Conservation (phyloP, 2,888 invertebrate species). For the Lymantria monacha region DNA sequence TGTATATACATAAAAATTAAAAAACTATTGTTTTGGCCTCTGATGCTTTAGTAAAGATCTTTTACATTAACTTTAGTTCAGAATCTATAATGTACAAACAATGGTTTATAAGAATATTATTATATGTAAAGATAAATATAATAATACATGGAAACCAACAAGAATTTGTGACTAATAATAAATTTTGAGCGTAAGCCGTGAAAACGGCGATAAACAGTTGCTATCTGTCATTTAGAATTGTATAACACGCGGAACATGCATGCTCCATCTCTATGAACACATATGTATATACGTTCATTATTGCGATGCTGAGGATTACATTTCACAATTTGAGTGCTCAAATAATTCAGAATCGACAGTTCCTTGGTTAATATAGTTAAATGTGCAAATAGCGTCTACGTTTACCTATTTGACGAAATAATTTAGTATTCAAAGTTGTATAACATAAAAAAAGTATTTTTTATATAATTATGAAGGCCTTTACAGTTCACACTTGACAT, state of each 20-base stretch:
- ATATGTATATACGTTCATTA: not conserved
- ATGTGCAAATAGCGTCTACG: not conserved
- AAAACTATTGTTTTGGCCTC: too few relatives aligned
- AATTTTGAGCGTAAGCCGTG: constrained; percentile 10
- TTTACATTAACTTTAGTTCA: too few relatives aligned
- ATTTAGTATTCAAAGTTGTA: not conserved
- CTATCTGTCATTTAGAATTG: constrained; percentile 12
- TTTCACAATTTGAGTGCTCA: not conserved
- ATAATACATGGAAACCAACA: constrained; percentile 2
- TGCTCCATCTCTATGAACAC: not conserved
- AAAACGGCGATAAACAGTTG: constrained; percentile 14
- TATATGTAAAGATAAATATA: not conserved
- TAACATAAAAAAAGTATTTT: too few relatives aligned
- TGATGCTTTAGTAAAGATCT: too few relatives aligned
- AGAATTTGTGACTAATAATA: constrained; percentile 10
- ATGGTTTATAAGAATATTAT: too few relatives aligned
- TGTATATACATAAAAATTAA: too few relatives aligned
- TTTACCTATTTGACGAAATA: not conserved
- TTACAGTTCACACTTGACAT: not conserved
- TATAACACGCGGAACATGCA: constrained; percentile 5
- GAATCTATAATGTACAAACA: too few relatives aligned
- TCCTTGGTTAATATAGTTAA: not conserved
- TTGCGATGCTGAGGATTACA: constrained; percentile 1
- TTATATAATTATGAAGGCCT: not conserved
- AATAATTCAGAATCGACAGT: not conserved